Percentiles rank a stretch among this genome's conserved stretches.
These are phyloP conservation scores for Heliornis fulica DNA, from an alignment of 2,113 vertebrate genomes.

Conservation along the genomic window DNA sequence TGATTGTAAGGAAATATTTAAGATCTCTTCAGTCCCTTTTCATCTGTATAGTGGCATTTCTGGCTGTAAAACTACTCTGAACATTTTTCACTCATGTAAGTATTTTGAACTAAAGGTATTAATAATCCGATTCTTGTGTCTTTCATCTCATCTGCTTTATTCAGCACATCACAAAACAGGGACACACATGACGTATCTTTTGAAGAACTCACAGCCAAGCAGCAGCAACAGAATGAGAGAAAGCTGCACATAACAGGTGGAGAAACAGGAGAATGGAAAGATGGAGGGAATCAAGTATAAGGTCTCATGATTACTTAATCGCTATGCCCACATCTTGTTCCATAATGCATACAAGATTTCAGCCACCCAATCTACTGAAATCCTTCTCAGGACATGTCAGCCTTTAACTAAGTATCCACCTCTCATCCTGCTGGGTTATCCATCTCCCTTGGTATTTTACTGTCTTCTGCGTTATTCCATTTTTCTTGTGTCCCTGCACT, in stretches of 20 bases:
- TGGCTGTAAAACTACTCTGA: background rate
- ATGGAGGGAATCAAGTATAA: slow-evolving; percentile 39
- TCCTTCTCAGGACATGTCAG: background rate
- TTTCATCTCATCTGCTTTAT: background rate
- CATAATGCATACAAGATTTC: slow-evolving; percentile 51
- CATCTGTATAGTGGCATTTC: background rate
- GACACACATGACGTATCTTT: background rate
- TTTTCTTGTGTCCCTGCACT: background rate
- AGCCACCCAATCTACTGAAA: slow-evolving; percentile 24
- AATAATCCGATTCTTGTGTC: background rate
- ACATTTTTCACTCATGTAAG: background rate
- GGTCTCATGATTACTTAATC: slow-evolving; percentile 58
- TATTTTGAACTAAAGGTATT: background rate
- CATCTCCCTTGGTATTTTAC: background rate
- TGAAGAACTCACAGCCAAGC: background rate
- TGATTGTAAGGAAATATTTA: background rate
- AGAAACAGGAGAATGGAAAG: slow-evolving; percentile 61
- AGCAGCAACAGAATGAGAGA: background rate
- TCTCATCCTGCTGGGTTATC: background rate
- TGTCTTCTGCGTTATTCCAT: background rate
- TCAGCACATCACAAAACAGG: background rate
- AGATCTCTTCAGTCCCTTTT: background rate
- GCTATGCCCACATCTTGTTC: slow-evolving; percentile 36
- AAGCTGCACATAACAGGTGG: background rate
- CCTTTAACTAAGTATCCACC: background rate